Evolutionary conservation across 2,113 vertebrate genomes (phyloP).

Genomic region (Oryzias curvinotus): DNA sequence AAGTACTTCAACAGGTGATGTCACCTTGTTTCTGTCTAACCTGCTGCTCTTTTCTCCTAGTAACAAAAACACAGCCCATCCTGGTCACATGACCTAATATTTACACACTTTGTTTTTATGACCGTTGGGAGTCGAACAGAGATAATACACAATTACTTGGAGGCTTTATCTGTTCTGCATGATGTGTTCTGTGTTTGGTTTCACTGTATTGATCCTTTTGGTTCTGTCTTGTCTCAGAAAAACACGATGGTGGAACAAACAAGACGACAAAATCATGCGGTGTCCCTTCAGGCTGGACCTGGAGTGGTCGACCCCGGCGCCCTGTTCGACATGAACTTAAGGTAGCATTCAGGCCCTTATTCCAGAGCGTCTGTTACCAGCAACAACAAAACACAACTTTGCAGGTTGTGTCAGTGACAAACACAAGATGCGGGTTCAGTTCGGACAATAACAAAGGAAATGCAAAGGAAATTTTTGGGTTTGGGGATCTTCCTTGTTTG

Average conservation of each 20-base stretch:
- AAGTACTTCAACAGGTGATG: slow-evolving; percentile 50
- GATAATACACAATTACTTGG: slow-evolving; percentile 18
- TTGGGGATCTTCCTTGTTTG: neutral
- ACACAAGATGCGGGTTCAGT: neutral
- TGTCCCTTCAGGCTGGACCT: slow-evolving; percentile 75
- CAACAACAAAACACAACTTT: neutral
- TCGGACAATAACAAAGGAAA: slow-evolving; percentile 11
- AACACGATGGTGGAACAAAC: slow-evolving; percentile 75
- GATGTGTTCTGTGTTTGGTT: neutral
- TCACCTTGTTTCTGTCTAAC: slow-evolving; percentile 51
- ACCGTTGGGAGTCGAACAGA: slow-evolving; percentile 51
- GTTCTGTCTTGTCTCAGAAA: neutral
- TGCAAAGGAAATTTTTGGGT: neutral
- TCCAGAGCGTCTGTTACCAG: neutral
- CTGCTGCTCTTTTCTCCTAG: slow-evolving; percentile 30
- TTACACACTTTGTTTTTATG: slow-evolving; percentile 67
- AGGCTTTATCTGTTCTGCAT: slow-evolving; percentile 5
- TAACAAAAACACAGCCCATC: slow-evolving; percentile 48
- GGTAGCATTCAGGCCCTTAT: slow-evolving; percentile 30
- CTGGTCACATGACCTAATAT: slow-evolving; percentile 66
- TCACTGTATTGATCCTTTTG: too few species aligned
- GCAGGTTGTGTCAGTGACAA: neutral
- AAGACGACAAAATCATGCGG: slow-evolving; percentile 39
- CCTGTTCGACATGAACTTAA: slow-evolving; percentile 48
- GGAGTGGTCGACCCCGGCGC: slow-evolving; percentile 49